Evolutionary conservation across 2,797 vertebrate genomes (phyloP), one percentile per base, ranked within the genome.

Genomic region (Coranthus polyacanthus): DNA sequence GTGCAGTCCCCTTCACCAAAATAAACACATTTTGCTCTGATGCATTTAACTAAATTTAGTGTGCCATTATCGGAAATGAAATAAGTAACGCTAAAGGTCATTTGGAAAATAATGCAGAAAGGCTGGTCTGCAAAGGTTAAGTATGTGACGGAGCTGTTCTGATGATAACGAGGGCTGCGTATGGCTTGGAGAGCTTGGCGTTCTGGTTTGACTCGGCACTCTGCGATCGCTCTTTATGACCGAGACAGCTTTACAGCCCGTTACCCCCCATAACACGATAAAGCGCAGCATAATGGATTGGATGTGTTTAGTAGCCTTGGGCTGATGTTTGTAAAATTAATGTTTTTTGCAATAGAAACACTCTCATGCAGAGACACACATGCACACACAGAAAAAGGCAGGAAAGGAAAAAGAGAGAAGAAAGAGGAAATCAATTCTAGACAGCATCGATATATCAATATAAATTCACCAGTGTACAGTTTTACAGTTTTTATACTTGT

Each of bases 291-390:
- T 92, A 94, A 93, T 93, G 89, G 92, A 93, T 94, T 92, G 87
- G 89, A 93, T 91, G 91, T 90, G 92, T 93, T 93, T 92, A 92
- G 90, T 93, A 89, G 91, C 91, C 92, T 89, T 88, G 85, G 90
- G 92, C 92, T 87, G 89, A 92, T 93, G 90, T 92, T 92, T 92
- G 90, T 90, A 88, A 92, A 92, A 93, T 92, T 89, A 91, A 93
- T 91, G 91, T 88, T 90, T 91, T 92, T 92, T 90, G 81, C 82
- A 89, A 89, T 84, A 86, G 88, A 90, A 92, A 88, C 78, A 87
- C 89, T 85, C 74, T 75, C 64, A 20, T 56, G 71, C 86, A 57
- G 76, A 74, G 71, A 51, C 68, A 42, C 72, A 75, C 74, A 67
- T 72, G 57, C 73, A 68, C 85, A 78, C 72, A 75, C 36, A 50